Evolutionary conservation across 2,113 vertebrate genomes (phyloP), one percentile per base, ranked within the genome.

Genomic region (Aegypius monachus): DNA sequence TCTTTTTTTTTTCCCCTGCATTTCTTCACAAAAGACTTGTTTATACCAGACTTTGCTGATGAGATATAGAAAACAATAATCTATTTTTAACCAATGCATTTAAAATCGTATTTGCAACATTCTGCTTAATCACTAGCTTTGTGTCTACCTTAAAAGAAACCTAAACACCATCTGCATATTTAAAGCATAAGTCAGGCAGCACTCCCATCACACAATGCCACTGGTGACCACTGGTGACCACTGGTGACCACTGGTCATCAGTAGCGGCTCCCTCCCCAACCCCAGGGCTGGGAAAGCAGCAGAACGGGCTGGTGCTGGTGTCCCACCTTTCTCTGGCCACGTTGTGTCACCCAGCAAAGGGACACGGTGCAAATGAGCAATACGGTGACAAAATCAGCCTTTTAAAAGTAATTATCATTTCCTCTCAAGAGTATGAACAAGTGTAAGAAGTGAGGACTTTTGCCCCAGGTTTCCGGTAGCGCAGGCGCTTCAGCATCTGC

Each of bases 401-500:
- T 65, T 50, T 4, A 36, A 31, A 52, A 27, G 18, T 2, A 3
- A 8, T 25, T 8, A 6, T 3, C 11, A 5, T 29, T 68, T 52
- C 13, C 32, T 66, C 50, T 34, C 6, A 2, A 13, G 66, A 42
- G 32, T 27, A 31, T 4, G 62, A 56, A 4, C 32, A 27, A 3
- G 6, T 8, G 29, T 4, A 18, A 42, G 25, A 42, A 43, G 6
- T 1, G 11, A 70, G 71, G 72, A 7, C 23, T 21, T 34, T 7
- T 11, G 9, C 21, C 9, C 6, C 1, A 34, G 18, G 12, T 14
- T 45, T 45, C 7, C 5, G 21, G 40, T 22, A 25, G 14, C 2
- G 2, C 34, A 31, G 52, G 38, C 0, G 2, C 23, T 38, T 43
- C 8, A n/a, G 45, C 16, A 9, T 17, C 43, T 29, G 42, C 40